These are phyloP conservation scores for Callipepla squamata DNA, from an alignment of 2,113 vertebrate genomes.

Conservation along the genomic window DNA sequence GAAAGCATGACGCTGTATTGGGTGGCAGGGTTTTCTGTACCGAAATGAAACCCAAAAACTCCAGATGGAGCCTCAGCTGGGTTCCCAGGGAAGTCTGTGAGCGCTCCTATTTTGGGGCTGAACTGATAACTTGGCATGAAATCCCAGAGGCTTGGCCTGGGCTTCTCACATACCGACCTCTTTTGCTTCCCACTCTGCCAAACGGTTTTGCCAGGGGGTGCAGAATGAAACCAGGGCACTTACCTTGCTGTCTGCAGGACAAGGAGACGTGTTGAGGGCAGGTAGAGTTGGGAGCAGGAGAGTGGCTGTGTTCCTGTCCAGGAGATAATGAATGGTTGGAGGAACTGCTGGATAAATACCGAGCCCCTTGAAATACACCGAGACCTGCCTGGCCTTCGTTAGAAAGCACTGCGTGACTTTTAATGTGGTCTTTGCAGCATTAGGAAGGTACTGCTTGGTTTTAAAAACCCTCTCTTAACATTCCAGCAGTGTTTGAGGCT, in stretches of 20 bases:
- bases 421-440: neutral
- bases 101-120: neutral
- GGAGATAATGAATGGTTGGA: neutral
- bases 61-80: constrained; percentile 45
- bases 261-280: neutral
- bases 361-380: rapidly evolving
- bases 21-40: constrained; percentile 6
- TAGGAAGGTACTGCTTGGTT: constrained; percentile 11
- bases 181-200: neutral
- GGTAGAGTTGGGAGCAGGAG: no score
- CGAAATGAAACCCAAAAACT: constrained; percentile 24
- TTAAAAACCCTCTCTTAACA: constrained; percentile 42
- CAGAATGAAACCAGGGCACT: neutral
- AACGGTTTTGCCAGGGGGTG: neutral
- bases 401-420: neutral
- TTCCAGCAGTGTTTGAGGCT: neutral
- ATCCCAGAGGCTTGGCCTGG: neutral
- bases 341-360: neutral
- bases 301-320: neutral
- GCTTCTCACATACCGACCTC: neutral
- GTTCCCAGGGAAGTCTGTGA: constrained; percentile 22
- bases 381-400: neutral
- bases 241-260: neutral
- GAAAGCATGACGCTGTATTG: neutral
- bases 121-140: neutral